Conservation (phyloP, 2,797 vertebrate species). For the Psittacula derbiana region DNA sequence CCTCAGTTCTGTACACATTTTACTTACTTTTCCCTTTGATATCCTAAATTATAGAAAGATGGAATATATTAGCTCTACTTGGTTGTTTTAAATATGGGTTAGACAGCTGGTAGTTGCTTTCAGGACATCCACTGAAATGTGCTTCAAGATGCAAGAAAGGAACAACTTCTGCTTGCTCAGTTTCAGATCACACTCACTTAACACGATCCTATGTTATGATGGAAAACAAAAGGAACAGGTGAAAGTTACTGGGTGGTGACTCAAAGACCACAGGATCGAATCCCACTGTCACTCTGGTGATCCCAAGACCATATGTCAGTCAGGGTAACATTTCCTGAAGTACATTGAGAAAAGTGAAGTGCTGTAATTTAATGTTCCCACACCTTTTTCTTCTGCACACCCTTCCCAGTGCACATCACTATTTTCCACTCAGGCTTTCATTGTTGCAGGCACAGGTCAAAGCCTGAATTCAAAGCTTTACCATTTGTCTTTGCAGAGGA, state of each 20-base stretch:
- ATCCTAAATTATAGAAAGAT: background rate
- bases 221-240: background rate
- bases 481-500: background rate
- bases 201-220: accelerated
- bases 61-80: background rate
- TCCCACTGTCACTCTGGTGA: background rate
- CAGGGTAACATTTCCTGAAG: background rate
- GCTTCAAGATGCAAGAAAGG: background rate
- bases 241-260: accelerated
- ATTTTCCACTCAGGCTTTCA: background rate
- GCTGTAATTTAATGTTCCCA: background rate
- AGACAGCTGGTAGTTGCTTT: background rate
- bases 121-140: background rate
- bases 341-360: background rate
- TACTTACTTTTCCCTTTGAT: background rate
- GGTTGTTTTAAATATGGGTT: background rate
- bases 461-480: background rate
- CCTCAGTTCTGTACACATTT: background rate
- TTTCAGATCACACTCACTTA: background rate
- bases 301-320: accelerated
- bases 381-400: background rate
- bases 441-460: background rate
- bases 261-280: background rate
- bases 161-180: background rate
- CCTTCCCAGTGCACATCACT: accelerated